Base-by-base conservation (phyloP, 2,113 vertebrate species). In the Rafetus swinhoei region DNA sequence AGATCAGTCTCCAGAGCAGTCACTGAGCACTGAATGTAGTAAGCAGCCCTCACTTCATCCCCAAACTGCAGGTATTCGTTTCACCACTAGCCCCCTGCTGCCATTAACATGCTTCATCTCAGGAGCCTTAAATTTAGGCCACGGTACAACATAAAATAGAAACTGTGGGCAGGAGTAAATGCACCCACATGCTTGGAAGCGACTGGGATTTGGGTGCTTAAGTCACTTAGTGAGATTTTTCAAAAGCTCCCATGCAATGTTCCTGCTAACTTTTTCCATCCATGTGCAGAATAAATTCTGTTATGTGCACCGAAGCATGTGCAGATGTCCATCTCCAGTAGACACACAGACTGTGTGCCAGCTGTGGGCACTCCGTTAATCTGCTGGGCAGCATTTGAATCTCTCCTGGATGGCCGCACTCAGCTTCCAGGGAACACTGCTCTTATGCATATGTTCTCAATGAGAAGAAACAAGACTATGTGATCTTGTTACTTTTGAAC, bases 11-110 rank as follows among this genome's bases (percentile, higher is more conserved):
- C 3, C 35, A 45, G 13, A 13, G 72, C 24, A 11, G 39, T 25
- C 0, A 1, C 59, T 83, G 56, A 24, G n/a, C n/a, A 21, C 65
- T 69, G 12, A 0, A 19, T 81, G 14, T 21, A 5, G 9, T 35
- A 24, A 81, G 79, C 32, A 55, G 65, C 65, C 16, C 7, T 65
- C 21, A 6, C 22, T 21, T 35, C 4, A 2, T 21, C n/a, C 32
- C 69, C 19, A 35, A 22, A 16, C 9, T 21, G 69, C 32, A 72
- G n/a, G n/a, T 21, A 72, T 35, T 72, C 9, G 69, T 72, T 72
- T 22, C 15, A 11, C 19, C 19, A 8, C 8, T 62, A 13, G 9
- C 27, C 27, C 29, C 29, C 12, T 35, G 39, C 54, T 53, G 57
- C 77, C 35, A 1, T 82, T 55, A 32, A 7, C 88, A 62, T 22